Evolutionary conservation across 2,888 invertebrate species (phyloP).

Genomic region (Eueremaeus valkanovi): DNA sequence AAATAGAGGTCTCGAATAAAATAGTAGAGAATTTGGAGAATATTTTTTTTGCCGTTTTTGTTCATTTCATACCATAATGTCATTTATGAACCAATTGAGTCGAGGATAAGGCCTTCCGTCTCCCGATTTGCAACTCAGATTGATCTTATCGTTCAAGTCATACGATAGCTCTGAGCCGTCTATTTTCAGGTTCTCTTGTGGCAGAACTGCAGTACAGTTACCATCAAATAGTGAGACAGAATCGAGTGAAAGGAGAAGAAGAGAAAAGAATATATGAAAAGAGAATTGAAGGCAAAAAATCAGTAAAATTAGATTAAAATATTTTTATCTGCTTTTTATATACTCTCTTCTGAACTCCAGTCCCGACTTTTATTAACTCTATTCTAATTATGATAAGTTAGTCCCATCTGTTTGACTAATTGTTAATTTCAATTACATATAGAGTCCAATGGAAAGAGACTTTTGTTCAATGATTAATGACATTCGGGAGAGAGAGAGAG

Average conservation of each 20-base stretch:
- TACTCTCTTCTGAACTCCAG: neutral
- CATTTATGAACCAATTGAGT: slow-evolving; percentile 42
- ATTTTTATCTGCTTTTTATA: neutral
- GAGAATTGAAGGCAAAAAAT: no score
- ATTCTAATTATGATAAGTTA: slow-evolving; percentile 32
- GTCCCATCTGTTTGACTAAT: slow-evolving; percentile 20
- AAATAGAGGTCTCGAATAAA: slow-evolving; percentile 4
- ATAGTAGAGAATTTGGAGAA: neutral
- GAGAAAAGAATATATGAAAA: neutral
- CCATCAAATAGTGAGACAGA: neutral
- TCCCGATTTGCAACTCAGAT: slow-evolving; percentile 42
- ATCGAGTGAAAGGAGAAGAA: neutral
- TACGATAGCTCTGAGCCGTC: slow-evolving; percentile 39
- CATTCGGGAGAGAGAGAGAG: neutral
- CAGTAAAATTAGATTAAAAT: slow-evolving; percentile 34
- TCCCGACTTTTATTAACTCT: neutral
- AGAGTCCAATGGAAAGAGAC: neutral
- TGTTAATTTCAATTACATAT: slow-evolving; percentile 33
- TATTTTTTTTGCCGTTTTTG: neutral
- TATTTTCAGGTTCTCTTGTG: slow-evolving; percentile 39
- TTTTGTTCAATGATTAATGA: slow-evolving; percentile 11
- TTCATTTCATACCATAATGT: slow-evolving; percentile 33
- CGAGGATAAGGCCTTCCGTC: slow-evolving; percentile 39
- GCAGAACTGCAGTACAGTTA: slow-evolving; percentile 34
- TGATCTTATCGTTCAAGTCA: slow-evolving; percentile 40